These are phyloP conservation scores for Xenopus tropicalis DNA, from an alignment of 2,113 vertebrate genomes.

Conservation along the genomic window DNA sequence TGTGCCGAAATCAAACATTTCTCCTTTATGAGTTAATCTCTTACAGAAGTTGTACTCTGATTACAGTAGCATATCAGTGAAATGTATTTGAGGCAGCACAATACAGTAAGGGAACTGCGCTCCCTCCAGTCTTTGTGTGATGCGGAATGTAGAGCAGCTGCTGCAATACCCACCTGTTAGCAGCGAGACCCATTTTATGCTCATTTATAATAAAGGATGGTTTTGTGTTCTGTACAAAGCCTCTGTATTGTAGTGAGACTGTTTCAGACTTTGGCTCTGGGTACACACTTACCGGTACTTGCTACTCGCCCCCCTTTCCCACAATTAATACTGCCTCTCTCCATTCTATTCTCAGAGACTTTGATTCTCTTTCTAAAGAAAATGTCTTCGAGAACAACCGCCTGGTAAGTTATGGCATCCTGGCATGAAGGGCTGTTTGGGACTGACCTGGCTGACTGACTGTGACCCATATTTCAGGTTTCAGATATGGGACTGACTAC, in stretches of 20 bases:
- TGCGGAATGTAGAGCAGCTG: neutral
- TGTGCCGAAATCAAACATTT: too few relatives aligned
- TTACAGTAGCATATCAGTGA: too few relatives aligned
- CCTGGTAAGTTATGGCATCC: slow-evolving; percentile 76
- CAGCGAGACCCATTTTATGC: neutral
- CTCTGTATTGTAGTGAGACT: fast-evolving
- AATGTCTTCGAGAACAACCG: slow-evolving; percentile 93
- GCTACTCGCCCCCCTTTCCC: neutral
- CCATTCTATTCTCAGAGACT: slow-evolving; percentile 77
- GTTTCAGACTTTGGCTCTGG: fast-evolving
- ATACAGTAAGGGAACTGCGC: neutral
- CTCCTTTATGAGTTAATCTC: too few relatives aligned
- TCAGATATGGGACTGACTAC: too few relatives aligned
- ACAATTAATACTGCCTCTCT: slow-evolving; percentile 4
- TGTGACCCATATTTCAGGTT: too few relatives aligned
- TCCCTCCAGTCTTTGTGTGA: neutral
- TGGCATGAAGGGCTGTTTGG: neutral
- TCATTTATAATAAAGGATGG: neutral
- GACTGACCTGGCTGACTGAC: too few relatives aligned
- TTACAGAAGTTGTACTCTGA: too few relatives aligned
- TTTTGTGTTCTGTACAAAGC: neutral
- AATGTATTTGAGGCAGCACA: too few relatives aligned
- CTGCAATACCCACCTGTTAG: slow-evolving; percentile 2
- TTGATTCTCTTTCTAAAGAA: slow-evolving; percentile 89
- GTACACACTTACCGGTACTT: neutral